phyloP scores from a whole-genome alignment of 2,888 invertebrate species.

The Drosophila merina region DNA sequence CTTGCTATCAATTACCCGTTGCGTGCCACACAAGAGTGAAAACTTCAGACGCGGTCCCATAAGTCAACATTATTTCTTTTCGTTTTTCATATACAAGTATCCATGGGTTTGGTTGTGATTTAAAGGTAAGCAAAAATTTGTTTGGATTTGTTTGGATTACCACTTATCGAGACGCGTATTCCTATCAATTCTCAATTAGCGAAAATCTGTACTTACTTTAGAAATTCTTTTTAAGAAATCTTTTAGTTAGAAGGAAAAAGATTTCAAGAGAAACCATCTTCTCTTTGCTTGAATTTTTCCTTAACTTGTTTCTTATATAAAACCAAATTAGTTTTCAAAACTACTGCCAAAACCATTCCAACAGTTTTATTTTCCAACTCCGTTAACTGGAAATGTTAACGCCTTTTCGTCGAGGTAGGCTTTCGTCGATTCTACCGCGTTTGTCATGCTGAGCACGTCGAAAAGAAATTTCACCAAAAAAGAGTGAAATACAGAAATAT shows the following conservation, averaged over 20 bases:
- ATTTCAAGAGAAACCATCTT: not conserved
- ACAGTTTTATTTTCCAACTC: conserved; percentile 13
- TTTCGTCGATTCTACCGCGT: conserved; percentile 54
- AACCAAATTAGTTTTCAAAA: conserved; percentile 6
- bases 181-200: conserved; percentile 7
- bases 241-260: not conserved
- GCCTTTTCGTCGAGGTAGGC: conserved; percentile 54
- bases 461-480: conserved; percentile 67
- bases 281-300: not conserved
- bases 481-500: conserved; percentile 35
- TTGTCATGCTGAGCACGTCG: conserved; percentile 66
- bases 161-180: conserved; percentile 46
- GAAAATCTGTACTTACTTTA: not conserved
- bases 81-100: conserved; percentile 13
- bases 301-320: conserved; percentile 16
- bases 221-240: not conserved
- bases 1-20: conserved; percentile 30
- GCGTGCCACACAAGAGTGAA: conserved; percentile 57
- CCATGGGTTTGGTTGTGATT: conserved; percentile 32
- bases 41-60: conserved; percentile 39
- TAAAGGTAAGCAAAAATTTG: conserved; percentile 18
- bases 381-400: conserved; percentile 64
- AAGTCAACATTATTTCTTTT: conserved; percentile 22
- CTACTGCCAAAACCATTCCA: not conserved
- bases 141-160: conserved; percentile 48